Evolutionary conservation across 2,797 vertebrate genomes (phyloP), one percentile per base, ranked within the genome.

Genomic region (Acridotheres tristis): DNA sequence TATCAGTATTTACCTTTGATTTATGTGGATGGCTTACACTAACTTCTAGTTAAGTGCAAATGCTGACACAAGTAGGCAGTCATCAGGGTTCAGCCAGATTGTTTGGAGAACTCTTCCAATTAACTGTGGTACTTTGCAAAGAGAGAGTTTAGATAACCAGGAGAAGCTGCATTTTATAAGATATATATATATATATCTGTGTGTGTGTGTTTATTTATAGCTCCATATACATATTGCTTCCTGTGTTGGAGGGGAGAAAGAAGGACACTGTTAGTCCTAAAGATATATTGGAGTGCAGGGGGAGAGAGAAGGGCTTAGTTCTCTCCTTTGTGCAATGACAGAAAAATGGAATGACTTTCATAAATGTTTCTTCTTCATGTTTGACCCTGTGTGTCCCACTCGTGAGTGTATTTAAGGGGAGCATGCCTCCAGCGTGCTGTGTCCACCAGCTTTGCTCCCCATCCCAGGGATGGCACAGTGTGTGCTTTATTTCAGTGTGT

Each of bases 61-160:
- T 20, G 74, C 59, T 85, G 88, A 75, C 3, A 8, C 8, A 91
- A 85, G 53, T n/a, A 63, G 88, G 73, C 83, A 85, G 62, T n/a
- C 4, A 0, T 59, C 76, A 71, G 48, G 3, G 3, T 43, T 75
- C 65, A 76, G n/a, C 63, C 74, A 85, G 77, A 54, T 73, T 87
- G 83, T 74, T 87, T 90, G 80, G 71, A 90, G 54, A 76, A 45
- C 75, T 90, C 57, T 89, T 74, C 77, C 77, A 94, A 82, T 93
- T 94, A 86, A 69, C 36, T 59, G 48, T 72, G 69, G 57, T 94
- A 45, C 45, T 95, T 85, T 48, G 51, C n/a, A 63, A 82, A 50
- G 45, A 42, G 29, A 48, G 32, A 62, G 40, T 93, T 95, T 76
- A 91, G 91, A 80, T 86, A 94, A 65, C 85, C 62, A 80, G 50